Evolutionary conservation across 2,113 vertebrate species (phyloP).

Genomic region (Montifringilla adamsi): DNA sequence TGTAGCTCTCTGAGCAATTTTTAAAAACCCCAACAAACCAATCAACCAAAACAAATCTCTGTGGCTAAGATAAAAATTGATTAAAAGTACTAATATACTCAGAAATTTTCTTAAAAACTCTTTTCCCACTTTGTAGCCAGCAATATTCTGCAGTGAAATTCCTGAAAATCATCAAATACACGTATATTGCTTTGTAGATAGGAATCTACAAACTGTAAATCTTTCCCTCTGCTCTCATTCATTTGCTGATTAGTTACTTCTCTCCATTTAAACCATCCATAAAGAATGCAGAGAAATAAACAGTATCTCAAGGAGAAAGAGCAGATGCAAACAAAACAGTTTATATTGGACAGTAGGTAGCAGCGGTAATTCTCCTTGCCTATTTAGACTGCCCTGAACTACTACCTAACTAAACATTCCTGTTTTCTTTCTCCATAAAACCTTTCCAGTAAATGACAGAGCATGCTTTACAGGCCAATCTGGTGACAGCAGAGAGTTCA

Average conservation of each 20-base stretch:
- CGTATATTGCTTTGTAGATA: fast-evolving
- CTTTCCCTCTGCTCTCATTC: neutral
- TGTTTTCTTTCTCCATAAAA: conserved; percentile 18
- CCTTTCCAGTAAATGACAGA: conserved; percentile 14
- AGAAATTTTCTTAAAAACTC: neutral
- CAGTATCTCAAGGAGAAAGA: neutral
- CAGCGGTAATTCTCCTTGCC: neutral
- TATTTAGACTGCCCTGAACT: neutral
- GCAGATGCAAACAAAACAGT: neutral
- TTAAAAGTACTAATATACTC: neutral
- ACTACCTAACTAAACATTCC: neutral
- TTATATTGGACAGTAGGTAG: neutral
- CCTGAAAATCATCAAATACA: neutral
- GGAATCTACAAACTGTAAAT: neutral
- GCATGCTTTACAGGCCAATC: neutral
- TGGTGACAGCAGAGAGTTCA: conserved; percentile 11
- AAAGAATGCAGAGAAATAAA: neutral
- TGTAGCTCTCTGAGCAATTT: neutral
- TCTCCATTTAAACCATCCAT: neutral
- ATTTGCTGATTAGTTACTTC: neutral
- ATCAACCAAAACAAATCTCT: neutral
- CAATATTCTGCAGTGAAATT: neutral
- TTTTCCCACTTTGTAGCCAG: neutral
- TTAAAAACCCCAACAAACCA: neutral
- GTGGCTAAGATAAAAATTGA: neutral